Base-by-base conservation (phyloP, 2,797 vertebrate genomes). In the Sandelia bainsii region DNA sequence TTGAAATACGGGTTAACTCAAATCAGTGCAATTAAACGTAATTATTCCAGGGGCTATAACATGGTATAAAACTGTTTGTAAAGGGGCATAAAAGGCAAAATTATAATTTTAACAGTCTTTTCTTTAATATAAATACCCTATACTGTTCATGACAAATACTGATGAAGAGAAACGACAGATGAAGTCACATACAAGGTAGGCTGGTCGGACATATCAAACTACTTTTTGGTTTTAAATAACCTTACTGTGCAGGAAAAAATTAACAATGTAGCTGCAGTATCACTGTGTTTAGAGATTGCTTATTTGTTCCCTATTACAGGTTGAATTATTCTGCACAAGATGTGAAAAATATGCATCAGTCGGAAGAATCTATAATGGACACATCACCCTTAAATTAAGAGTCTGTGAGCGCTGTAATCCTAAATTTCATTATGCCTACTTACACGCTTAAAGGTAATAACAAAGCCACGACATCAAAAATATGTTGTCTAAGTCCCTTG, bases 401-500 rank as follows among this genome's bases (percentile, higher is more conserved):
- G 42, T 62, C 49, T 66, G 23, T 61, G 25, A 69, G 60, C 34
- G 12, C 29, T 59, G 40, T 56, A 52, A 71, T 69, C 22, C 62
- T 63, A 54, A 14, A 67, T 71, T 45, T 56, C 16, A 71, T 69
- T 62, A 72, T 46, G 44, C 62, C 48, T 69, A 66, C 46, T 56
- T 58, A 73, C 29, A 79, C 20, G 48, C 29, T 65, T 67, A 66
- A 77, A 48, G 44, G 69, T 81, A 71, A 74, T 63, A 66, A 68
- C 27, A 61, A 77, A 84, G 40, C 60, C 44, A 72, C 59, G 77
- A 70, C 62, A 75, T 81, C 25, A 65, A 62, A 74, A 77, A 73
- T 23, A 68, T 71, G 49, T 50, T 72, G 34, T 85, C 50, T 51
- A 62, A 72, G 81, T 77, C 69, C 45, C 48, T 59, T 54, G 16